Base-by-base conservation (phyloP, 2,797 vertebrate species). In the Premnoplex brunnescens region DNA sequence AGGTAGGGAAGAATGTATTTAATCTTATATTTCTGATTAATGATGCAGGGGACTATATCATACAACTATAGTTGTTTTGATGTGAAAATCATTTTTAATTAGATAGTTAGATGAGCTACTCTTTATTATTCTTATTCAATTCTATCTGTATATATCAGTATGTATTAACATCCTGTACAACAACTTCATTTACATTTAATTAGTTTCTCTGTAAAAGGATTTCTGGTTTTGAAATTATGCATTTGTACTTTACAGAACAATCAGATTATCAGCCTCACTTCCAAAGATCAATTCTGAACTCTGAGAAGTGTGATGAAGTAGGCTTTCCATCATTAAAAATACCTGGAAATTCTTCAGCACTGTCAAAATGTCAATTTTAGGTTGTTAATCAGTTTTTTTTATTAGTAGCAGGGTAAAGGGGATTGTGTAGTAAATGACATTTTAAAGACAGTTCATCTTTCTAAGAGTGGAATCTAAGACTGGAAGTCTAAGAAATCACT, bases 351-450 rank as follows among this genome's bases (percentile, higher is more conserved):
- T 95, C 71, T 96, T 96, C 71, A 92, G 34, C 5, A 5, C 69
- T 97, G 97, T 96, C 96, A 97, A 94, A 97, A 81, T 88, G 77
- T 85, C 60, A 32, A 23, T n/a, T 64, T 46, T 64, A 83, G 58
- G 28, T 37, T 97, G 68, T 94, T 97, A 85, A 81, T 97, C 95
- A 96, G 95, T 96, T 83, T 96, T 83, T 97, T 96, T 97, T 97
- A 89, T 95, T 84, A 95, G 55, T 85, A 95, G 58, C 46, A 82
- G 48, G 44, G 60, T 83, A 96, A 97, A 95, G 93, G 32, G 43
- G 23, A 81, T 85, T 97, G 74, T 90, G 43, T 78, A 95, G 86
- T 58, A 95, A 87, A 92, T 12, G 30, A 37, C 95, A 93, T 92
- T 95, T 94, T 95, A 27, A 72, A 88, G 52, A 28, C 97, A 89